Evolutionary conservation across 1,140 invertebrate genomes (phyloP).

Genomic region (Zaprionus davidi): DNA sequence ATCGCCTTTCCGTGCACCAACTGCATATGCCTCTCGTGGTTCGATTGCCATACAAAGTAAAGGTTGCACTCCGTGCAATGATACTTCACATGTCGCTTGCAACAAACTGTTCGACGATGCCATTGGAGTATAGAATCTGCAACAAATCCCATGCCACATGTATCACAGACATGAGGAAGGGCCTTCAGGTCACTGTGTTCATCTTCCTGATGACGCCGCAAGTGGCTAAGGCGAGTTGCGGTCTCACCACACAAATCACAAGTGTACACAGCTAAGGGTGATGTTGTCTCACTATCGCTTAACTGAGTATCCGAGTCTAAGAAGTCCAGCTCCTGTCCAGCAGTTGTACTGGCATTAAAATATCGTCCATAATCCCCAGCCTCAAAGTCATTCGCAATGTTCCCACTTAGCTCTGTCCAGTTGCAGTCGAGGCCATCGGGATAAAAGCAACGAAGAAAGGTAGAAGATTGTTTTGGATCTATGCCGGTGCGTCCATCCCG

Average conservation of each 20-base stretch:
- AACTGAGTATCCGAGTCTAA: conserved; percentile 59
- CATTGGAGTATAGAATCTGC: conserved; percentile 56
- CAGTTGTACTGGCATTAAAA: conserved; percentile 63
- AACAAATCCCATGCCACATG: conserved; percentile 56
- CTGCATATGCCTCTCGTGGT: conserved; percentile 55
- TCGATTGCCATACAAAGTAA: conserved; percentile 65
- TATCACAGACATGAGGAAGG: conserved; percentile 46
- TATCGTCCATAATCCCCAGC: conserved; percentile 65
- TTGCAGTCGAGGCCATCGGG: conserved; percentile 45
- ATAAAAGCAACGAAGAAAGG: conserved; percentile 55
- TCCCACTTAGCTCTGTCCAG: conserved; percentile 41
- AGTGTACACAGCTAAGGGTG: conserved; percentile 14
- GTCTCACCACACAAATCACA: conserved; percentile 56
- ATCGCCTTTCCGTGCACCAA: conserved; percentile 29
- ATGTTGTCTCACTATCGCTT: conserved; percentile 27
- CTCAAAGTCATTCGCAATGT: conserved; percentile 60
- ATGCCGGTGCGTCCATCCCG: conserved; percentile 55
- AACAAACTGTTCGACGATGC: conserved; percentile 57
- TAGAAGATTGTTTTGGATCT: conserved; percentile 23
- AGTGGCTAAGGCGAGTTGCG: conserved; percentile 19
- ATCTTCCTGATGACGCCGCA: conserved; percentile 59
- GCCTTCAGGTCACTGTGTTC: conserved; percentile 23
- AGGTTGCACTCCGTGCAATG: conserved; percentile 54
- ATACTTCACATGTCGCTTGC: conserved; percentile 47
- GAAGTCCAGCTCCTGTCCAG: conserved; percentile 70